A percentile compares a stretch with the other conserved stretches of the same genome.
Evolutionary conservation across 2,113 vertebrate species (phyloP).

Genomic region (Ranitomeya imitator): DNA sequence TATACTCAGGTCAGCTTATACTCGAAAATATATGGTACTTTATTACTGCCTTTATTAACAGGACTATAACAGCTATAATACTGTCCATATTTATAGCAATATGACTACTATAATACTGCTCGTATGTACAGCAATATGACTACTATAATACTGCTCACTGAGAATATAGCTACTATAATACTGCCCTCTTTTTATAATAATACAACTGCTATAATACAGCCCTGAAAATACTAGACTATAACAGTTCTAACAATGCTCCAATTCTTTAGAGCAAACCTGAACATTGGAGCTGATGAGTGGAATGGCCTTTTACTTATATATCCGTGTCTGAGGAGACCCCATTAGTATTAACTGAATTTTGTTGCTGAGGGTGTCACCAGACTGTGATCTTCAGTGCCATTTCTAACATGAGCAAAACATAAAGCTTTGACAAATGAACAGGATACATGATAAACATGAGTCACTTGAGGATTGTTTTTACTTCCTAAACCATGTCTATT

Average conservation of each 20-base stretch:
- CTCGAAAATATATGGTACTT: no score
- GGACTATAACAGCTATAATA: not conserved
- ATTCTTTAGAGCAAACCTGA: not conserved
- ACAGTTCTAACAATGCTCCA: not conserved
- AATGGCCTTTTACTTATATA: not conserved
- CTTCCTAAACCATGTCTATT: conserved; percentile 52
- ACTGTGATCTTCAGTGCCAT: not conserved
- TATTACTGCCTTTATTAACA: not conserved
- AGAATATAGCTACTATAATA: not conserved
- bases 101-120: not conserved
- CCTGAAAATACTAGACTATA: not conserved
- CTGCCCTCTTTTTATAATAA: not conserved
- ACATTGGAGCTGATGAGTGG: not conserved
- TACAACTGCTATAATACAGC: not conserved
- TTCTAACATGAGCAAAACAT: not conserved
- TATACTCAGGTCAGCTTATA: no score
- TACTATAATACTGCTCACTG: not conserved
- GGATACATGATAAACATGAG: not conserved
- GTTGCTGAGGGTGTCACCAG: not conserved
- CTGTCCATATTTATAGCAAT: not conserved
- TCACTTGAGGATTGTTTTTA: not conserved
- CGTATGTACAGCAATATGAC: not conserved
- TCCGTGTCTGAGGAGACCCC: not conserved
- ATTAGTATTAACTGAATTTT: not conserved
- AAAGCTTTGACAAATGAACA: not conserved